Conservation (phyloP, 1,140 invertebrate species). For the Aphaenogaster rudis region DNA sequence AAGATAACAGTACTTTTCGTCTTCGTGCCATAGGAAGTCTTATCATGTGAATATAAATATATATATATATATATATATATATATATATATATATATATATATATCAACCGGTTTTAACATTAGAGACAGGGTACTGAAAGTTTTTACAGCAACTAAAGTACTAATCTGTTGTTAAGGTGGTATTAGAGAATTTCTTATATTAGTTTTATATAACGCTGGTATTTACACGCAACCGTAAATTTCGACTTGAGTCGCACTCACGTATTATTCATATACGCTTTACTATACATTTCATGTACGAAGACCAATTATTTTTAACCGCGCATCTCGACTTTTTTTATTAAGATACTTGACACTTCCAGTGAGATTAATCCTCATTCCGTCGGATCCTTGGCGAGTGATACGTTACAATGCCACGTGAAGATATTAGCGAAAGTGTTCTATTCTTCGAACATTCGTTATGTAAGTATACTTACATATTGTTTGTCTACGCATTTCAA, state of each 20-base stretch:
- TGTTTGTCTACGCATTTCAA: slow-evolving; percentile 63
- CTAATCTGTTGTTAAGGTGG: slow-evolving; percentile 68
- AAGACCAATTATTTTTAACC: slow-evolving; percentile 59
- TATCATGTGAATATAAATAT: slow-evolving; percentile 48
- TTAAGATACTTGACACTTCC: slow-evolving; percentile 36
- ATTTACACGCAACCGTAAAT: slow-evolving; percentile 24
- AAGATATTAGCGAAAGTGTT: slow-evolving; percentile 49
- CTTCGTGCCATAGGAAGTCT: slow-evolving; percentile 72
- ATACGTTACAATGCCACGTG: slow-evolving; percentile 31
- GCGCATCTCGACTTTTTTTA: slow-evolving; percentile 2
- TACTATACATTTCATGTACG: slow-evolving; percentile 40
- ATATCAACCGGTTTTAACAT: slow-evolving; percentile 40
- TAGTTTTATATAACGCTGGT: slow-evolving; percentile 66
- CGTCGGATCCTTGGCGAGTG: slow-evolving; percentile 45
- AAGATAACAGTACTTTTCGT: slow-evolving; percentile 46
- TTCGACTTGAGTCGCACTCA: slow-evolving; percentile 62
- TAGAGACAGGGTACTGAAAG: slow-evolving; percentile 65
- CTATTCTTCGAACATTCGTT: slow-evolving; percentile 49
- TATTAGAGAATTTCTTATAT: slow-evolving; percentile 66
- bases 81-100: slow-evolving; percentile 53
- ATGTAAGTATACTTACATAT: slow-evolving; percentile 67
- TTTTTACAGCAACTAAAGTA: slow-evolving; percentile 69
- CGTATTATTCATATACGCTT: slow-evolving; percentile 18
- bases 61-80: slow-evolving; percentile 46
- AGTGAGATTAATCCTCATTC: slow-evolving; percentile 58